Conservation (phyloP, 2,888 invertebrate species). For the Eustalomyia histrio region DNA sequence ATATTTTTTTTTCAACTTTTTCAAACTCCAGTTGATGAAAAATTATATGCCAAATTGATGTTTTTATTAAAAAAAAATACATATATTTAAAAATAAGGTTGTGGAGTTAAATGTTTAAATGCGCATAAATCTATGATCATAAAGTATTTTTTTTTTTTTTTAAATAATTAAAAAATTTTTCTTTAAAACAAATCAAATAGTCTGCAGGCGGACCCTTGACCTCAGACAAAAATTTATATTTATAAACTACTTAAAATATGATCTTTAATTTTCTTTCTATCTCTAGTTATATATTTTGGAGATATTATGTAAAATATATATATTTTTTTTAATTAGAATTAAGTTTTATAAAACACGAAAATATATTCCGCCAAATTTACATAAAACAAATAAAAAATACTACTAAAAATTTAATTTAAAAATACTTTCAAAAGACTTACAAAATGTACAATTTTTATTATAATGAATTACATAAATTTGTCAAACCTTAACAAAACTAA, state of each 20-base stretch:
- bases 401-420: constrained; percentile 55
- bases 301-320: constrained; percentile 49
- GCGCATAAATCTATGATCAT: constrained; percentile 56
- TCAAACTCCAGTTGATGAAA: constrained; percentile 66
- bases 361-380: constrained; percentile 63
- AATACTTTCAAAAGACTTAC: constrained; percentile 61
- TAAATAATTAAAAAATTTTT: constrained; percentile 18
- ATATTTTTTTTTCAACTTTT: constrained; percentile 1
- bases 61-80: constrained; percentile 63
- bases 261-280: constrained; percentile 27
- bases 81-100: constrained; percentile 56
- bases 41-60: constrained; percentile 73
- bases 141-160: constrained; percentile 2
- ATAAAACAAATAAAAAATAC: constrained; percentile 33
- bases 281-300: constrained; percentile 41
- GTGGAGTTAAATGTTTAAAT: constrained; percentile 58
- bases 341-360: constrained; percentile 51
- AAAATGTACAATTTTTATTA: constrained; percentile 61
- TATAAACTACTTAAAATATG: constrained; percentile 31
- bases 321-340: constrained; percentile 41
- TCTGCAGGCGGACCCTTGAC: constrained; percentile 54
- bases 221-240: constrained; percentile 42
- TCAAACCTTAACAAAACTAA: constrained; percentile 34
- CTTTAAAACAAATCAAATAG: constrained; percentile 33
- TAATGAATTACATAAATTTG: constrained; percentile 45